phyloP scores from a whole-genome alignment of 2,113 vertebrate genomes.

The Thunnus maccoyii region DNA sequence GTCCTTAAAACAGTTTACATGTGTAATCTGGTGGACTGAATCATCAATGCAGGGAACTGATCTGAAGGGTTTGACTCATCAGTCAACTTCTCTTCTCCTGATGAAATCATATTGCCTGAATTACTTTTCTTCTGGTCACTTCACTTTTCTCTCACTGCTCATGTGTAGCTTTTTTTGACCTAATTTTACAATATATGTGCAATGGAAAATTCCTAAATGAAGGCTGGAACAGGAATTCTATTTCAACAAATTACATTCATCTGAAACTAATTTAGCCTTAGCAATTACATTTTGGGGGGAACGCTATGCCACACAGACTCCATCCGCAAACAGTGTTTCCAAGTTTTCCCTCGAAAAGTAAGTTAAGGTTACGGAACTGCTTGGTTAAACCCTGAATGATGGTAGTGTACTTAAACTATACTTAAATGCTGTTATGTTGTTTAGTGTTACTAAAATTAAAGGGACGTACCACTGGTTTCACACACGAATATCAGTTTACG shows the following conservation, averaged over 20 bases:
- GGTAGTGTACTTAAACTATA: neutral
- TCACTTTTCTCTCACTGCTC: neutral
- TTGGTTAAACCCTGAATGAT: neutral
- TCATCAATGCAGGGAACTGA: neutral
- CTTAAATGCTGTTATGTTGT: neutral
- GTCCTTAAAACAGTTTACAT: neutral
- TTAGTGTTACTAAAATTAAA: neutral
- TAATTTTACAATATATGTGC: neutral
- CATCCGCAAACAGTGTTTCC: neutral
- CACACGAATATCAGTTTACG: neutral
- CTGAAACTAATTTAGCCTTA: conserved; percentile 17
- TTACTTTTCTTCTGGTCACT: neutral
- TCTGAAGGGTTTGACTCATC: neutral
- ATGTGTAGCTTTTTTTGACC: neutral
- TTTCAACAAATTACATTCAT: conserved; percentile 16
- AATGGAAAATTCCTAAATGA: conserved; percentile 38
- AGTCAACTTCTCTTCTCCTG: neutral
- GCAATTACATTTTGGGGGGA: conserved; percentile 13
- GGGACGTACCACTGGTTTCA: neutral
- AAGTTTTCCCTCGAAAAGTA: neutral
- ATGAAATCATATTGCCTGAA: conserved; percentile 1
- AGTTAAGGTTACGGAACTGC: neutral
- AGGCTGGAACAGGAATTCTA: neutral
- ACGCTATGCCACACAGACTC: neutral
- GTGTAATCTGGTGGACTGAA: neutral